phyloP scores from a whole-genome alignment of 2,113 vertebrate genomes.

The Setophaga kirtlandii region DNA sequence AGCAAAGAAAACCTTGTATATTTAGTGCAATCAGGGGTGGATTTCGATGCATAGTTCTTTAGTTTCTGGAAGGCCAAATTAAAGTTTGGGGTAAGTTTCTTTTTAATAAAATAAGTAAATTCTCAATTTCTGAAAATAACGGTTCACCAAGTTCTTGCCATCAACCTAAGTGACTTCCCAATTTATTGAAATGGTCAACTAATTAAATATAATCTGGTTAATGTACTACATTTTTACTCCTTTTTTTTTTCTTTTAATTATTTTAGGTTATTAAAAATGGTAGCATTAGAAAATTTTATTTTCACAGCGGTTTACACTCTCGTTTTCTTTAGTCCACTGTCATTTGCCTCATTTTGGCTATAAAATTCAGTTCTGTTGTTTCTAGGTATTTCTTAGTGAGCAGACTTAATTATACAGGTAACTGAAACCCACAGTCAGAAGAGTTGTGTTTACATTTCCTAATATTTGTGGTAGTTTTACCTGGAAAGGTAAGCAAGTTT shows the following conservation, averaged over 20 bases:
- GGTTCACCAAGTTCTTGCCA: not conserved
- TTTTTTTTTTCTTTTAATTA: not conserved
- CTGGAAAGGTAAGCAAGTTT: not conserved
- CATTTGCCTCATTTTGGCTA: not conserved
- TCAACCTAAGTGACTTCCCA: not conserved
- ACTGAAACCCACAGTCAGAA: not conserved
- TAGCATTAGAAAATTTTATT: not conserved
- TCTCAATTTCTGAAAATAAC: not conserved
- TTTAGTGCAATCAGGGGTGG: fast-evolving
- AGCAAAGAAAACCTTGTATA: fast-evolving
- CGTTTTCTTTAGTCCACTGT: not conserved
- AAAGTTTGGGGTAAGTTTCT: not conserved
- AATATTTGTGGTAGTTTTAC: not conserved
- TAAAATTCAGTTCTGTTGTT: not conserved
- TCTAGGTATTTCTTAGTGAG: not conserved
- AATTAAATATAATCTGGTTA: not conserved
- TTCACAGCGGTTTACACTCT: not conserved
- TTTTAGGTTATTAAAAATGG: not conserved
- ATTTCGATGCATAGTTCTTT: not conserved
- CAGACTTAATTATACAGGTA: not conserved
- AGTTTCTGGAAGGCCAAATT: not conserved
- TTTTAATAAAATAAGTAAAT: not conserved
- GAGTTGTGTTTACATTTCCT: not conserved
- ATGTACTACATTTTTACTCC: not conserved
- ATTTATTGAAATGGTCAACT: not conserved